phyloP scores from a whole-genome alignment of 2,797 vertebrate genomes.

The Distichodus sexfasciatus region DNA sequence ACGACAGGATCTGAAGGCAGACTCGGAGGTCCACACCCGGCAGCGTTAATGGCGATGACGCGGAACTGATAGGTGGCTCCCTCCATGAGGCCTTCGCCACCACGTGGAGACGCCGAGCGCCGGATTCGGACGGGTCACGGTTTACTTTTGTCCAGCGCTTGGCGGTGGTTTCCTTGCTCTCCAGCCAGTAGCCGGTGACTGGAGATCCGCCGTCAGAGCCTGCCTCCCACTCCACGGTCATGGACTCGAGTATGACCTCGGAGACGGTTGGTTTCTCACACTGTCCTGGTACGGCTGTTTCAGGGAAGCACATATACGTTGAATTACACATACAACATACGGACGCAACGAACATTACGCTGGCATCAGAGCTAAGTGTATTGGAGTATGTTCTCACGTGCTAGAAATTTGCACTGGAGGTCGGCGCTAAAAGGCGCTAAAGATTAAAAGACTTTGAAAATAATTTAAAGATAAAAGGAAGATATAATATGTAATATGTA shows the following conservation, averaged over 20 bases:
- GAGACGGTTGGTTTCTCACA: slow-evolving; percentile 94
- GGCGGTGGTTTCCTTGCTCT: slow-evolving; percentile 90
- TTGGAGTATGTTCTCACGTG: too few species aligned
- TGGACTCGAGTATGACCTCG: slow-evolving; percentile 86
- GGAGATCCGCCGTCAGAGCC: slow-evolving; percentile 94
- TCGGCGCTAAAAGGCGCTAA: too few species aligned
- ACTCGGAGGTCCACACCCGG: slow-evolving; percentile 90
- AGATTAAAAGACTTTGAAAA: too few species aligned
- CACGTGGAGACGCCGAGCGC: too few species aligned
- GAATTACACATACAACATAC: too few species aligned
- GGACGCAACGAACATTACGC: too few species aligned
- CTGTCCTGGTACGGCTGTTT: slow-evolving; percentile 90
- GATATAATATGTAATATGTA: too few species aligned
- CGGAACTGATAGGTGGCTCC: slow-evolving; percentile 92
- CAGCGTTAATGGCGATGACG: slow-evolving; percentile 89
- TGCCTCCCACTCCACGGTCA: slow-evolving; percentile 97
- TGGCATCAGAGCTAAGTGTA: too few species aligned
- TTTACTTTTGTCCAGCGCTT: slow-evolving; percentile 94
- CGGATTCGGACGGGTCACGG: slow-evolving; percentile 87
- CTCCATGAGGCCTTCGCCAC: slow-evolving; percentile 87
- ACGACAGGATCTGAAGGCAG: slow-evolving; percentile 87
- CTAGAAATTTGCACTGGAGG: too few species aligned
- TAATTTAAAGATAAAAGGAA: too few species aligned
- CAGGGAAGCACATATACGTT: neutral
- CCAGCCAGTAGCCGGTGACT: slow-evolving; percentile 90